Evolutionary conservation across 2,888 invertebrate species (phyloP).

Genomic region (Mechanitis messenoides): DNA sequence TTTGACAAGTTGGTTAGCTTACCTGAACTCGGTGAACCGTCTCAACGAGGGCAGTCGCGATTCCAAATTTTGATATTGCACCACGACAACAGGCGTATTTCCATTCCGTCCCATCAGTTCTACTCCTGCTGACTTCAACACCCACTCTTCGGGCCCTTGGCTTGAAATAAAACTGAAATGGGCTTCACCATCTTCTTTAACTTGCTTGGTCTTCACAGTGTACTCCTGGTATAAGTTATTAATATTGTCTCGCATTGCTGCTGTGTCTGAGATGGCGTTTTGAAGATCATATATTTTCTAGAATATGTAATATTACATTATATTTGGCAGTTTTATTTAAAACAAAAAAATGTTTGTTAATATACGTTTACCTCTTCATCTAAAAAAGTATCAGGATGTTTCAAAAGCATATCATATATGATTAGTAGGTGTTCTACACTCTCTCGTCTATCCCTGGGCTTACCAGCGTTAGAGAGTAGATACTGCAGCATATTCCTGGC

Average conservation of each 20-base stretch:
- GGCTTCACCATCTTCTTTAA: constrained; percentile 51
- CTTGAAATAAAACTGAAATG: constrained; percentile 52
- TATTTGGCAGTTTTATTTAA: background rate
- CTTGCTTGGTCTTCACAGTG: constrained; percentile 49
- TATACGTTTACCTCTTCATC: constrained; percentile 80
- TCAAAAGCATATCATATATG: constrained; percentile 61
- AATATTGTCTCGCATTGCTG: constrained; percentile 51
- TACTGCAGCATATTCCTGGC: constrained; percentile 77
- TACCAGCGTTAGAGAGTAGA: constrained; percentile 54
- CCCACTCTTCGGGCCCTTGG: constrained; percentile 52
- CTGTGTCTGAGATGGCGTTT: constrained; percentile 55
- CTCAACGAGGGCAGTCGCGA: constrained; percentile 78
- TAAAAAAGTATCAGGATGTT: constrained; percentile 79
- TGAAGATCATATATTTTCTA: constrained; percentile 70
- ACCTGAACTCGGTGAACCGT: constrained; percentile 78
- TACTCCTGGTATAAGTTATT: constrained; percentile 53
- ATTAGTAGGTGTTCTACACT: constrained; percentile 81
- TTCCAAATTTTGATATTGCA: constrained; percentile 80
- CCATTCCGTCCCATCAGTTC: constrained; percentile 52
- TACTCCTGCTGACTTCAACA: constrained; percentile 54
- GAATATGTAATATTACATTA: constrained; percentile 18
- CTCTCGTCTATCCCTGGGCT: constrained; percentile 56
- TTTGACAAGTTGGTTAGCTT: constrained; percentile 42
- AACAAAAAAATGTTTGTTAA: background rate
- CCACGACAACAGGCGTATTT: constrained; percentile 64